Percentiles rank a stretch among this genome's conserved stretches.
These are phyloP conservation scores for Notiomystis cincta DNA, from an alignment of 2,113 vertebrate genomes.

Conservation along the genomic window DNA sequence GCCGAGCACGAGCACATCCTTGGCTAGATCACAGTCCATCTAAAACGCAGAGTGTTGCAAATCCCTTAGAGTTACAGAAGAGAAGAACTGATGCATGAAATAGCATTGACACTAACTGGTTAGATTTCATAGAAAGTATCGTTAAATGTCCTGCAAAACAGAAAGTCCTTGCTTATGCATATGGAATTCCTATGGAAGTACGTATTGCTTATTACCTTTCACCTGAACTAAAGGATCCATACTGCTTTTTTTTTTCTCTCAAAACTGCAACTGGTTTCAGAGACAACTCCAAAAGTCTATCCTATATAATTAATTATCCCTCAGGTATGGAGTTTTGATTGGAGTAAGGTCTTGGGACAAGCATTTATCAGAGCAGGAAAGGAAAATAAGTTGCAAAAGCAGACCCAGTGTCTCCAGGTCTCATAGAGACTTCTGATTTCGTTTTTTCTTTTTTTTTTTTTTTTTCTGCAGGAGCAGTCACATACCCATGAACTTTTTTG, in stretches of 20 bases:
- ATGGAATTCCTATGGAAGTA: background rate
- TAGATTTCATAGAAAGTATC: background rate
- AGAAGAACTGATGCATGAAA: background rate
- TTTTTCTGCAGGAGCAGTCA: background rate
- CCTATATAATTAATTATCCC: background rate
- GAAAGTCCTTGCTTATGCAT: background rate
- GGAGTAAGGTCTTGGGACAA: background rate
- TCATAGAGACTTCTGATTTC: background rate
- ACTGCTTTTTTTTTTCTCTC: background rate
- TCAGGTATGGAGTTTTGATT: background rate
- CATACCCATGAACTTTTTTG: background rate
- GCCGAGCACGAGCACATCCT: background rate
- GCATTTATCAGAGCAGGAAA: background rate
- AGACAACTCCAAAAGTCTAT: background rate
- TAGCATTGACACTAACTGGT: background rate
- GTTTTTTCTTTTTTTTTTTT: background rate
- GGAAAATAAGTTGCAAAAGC: background rate
- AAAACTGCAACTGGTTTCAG: background rate
- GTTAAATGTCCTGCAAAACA: background rate
- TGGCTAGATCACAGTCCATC: background rate
- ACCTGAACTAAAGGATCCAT: background rate
- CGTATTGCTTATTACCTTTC: background rate
- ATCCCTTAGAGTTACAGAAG: background rate
- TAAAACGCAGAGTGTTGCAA: background rate
- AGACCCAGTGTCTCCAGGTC: background rate